phyloP scores from a whole-genome alignment of 2,113 vertebrate genomes.

The Phasianus colchicus region DNA sequence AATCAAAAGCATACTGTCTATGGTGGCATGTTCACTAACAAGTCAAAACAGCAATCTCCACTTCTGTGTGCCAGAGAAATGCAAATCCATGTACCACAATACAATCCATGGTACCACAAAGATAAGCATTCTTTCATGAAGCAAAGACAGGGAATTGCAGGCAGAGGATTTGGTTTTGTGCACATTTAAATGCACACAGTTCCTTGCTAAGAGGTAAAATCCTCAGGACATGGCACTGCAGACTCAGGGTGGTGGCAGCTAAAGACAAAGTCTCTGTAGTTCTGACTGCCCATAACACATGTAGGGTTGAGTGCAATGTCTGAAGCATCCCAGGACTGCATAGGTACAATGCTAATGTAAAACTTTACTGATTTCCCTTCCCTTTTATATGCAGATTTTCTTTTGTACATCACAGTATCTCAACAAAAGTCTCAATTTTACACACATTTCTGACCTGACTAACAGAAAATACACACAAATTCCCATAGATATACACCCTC shows the following conservation, averaged over 20 bases:
- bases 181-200: neutral
- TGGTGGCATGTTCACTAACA: neutral
- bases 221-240: neutral
- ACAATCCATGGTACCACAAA: neutral
- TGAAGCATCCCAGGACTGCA: neutral
- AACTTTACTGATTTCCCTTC: neutral
- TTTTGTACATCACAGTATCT: neutral
- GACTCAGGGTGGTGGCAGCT: neutral
- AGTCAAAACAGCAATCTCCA: neutral
- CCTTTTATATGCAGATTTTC: neutral
- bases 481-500: neutral
- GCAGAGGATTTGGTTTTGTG: neutral
- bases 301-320: neutral
- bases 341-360: neutral
- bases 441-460: neutral
- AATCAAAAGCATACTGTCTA: neutral
- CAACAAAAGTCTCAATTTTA: neutral
- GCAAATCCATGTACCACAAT: neutral
- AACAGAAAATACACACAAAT: neutral
- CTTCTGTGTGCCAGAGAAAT: neutral
- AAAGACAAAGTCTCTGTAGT: neutral
- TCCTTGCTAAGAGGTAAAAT: neutral
- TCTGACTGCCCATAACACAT: neutral
- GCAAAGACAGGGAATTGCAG: rapidly evolving
- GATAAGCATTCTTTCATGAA: neutral